phyloP scores from a whole-genome alignment of 2,113 vertebrate genomes.

The Danionella cerebrum region DNA sequence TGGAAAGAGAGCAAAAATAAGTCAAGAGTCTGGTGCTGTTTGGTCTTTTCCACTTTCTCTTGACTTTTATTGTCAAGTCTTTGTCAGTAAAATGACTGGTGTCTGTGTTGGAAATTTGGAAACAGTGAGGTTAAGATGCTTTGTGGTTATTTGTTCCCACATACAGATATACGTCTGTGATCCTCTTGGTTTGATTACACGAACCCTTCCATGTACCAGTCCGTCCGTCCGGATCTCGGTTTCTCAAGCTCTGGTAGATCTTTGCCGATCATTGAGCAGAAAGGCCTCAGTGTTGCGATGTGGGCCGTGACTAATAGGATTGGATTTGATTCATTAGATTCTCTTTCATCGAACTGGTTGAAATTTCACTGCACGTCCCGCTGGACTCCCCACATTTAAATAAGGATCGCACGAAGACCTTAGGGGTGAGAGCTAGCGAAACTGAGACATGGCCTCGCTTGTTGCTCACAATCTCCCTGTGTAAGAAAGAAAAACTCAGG shows the following conservation, averaged over 20 bases:
- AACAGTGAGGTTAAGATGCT: not conserved
- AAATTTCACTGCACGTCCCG: conserved; percentile 71
- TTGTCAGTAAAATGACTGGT: too few species aligned
- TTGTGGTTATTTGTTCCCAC: not conserved
- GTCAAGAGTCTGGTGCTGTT: not conserved
- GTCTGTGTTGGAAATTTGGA: too few species aligned
- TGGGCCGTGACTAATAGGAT: conserved; percentile 77
- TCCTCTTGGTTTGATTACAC: not conserved
- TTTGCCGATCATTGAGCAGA: conserved; percentile 51
- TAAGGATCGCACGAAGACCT: conserved; percentile 27
- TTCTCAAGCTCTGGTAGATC: conserved; percentile 58
- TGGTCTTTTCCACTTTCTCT: too few species aligned
- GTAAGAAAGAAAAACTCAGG: conserved; percentile 7
- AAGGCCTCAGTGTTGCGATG: conserved; percentile 62
- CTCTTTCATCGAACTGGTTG: conserved; percentile 73
- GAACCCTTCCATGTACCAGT: not conserved
- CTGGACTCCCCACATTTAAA: conserved; percentile 58
- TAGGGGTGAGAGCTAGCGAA: conserved; percentile 50
- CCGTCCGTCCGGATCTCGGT: conserved; percentile 36
- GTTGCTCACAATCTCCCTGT: not conserved
- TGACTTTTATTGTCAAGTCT: too few species aligned
- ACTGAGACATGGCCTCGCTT: conserved; percentile 37
- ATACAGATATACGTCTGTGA: not conserved
- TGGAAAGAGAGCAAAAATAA: conserved; percentile 34
- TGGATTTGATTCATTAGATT: conserved; percentile 78